Evolutionary conservation across 2,797 vertebrate species (phyloP).

Genomic region (Brachyrhaphis roseni): DNA sequence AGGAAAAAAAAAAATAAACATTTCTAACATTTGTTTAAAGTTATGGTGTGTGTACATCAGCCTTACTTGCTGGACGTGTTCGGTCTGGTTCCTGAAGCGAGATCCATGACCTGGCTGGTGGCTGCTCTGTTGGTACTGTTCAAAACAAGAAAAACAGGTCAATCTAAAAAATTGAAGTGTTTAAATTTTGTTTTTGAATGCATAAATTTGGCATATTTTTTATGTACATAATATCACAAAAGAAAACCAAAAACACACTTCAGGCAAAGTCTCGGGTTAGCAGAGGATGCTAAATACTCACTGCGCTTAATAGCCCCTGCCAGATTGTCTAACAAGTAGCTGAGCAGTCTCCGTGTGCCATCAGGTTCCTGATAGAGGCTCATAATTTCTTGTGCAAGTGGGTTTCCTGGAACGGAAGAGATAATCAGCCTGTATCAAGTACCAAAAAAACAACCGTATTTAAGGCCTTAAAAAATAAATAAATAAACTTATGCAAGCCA

Average conservation of each 20-base stretch:
- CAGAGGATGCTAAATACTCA: constrained; percentile 78
- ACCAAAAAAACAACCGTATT: background rate
- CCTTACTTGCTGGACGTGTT: constrained; percentile 88
- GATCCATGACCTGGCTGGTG: constrained; percentile 96
- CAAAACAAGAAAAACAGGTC: constrained; percentile 36
- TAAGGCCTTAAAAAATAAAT: constrained; percentile 34
- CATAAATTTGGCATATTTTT: background rate
- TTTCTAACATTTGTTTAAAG: background rate
- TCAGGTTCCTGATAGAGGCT: constrained; percentile 98
- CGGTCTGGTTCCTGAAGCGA: constrained; percentile 93
- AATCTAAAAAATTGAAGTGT: background rate
- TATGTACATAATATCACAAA: background rate
- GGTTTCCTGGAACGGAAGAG: constrained; percentile 87
- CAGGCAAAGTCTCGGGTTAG: background rate
- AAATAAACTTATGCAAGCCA: constrained; percentile 40
- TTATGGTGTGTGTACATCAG: background rate
- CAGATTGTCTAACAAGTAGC: constrained; percentile 99
- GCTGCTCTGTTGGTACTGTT: constrained; percentile 92
- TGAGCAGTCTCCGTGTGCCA: constrained; percentile 95
- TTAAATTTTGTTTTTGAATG: background rate
- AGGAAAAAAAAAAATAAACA: too few relatives aligned
- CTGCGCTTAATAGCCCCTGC: constrained; percentile 97
- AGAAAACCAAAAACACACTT: background rate
- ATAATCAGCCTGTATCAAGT: constrained; percentile 15
- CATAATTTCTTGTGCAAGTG: constrained; percentile 98